phyloP scores from a whole-genome alignment of 2,113 vertebrate species.

The Sinocyclocheilus anophthalmus region DNA sequence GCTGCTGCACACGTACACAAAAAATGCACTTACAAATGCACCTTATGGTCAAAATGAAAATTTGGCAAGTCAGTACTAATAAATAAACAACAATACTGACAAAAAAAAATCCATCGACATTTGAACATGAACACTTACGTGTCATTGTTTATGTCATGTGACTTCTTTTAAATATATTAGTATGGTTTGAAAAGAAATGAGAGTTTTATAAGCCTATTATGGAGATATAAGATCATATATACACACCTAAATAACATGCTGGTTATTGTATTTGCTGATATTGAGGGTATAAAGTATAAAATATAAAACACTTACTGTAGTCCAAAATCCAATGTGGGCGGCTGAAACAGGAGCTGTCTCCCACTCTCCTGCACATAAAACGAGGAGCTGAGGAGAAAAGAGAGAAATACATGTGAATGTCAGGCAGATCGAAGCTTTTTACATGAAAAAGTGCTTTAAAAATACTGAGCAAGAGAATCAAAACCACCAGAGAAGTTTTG shows the following conservation, averaged over 20 bases:
- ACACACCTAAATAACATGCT: not conserved
- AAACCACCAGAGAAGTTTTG: not conserved
- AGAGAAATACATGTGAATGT: conserved; percentile 6
- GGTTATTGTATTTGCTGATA: not conserved
- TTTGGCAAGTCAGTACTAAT: not conserved
- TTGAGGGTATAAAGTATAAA: not conserved
- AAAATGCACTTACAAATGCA: not conserved
- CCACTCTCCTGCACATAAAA: conserved; percentile 80
- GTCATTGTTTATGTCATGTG: not conserved
- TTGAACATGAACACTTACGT: not conserved
- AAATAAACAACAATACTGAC: not conserved
- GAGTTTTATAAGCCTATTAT: not conserved
- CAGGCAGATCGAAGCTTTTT: not conserved
- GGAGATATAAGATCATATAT: not conserved
- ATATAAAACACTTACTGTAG: conserved; percentile 85
- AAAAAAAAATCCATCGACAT: not conserved
- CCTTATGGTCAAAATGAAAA: not conserved
- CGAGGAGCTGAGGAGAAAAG: conserved; percentile 79
- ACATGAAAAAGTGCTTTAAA: not conserved
- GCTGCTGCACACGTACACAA: too few relatives aligned
- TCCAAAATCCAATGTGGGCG: conserved; percentile 90
- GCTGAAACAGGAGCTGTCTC: conserved; percentile 89
- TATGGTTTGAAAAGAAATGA: not conserved
- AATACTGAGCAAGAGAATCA: not conserved
- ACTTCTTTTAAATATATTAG: not conserved